Percentiles rank a stretch among this genome's conserved stretches.
Conservation (phyloP, 2,888 invertebrate species). For the Tetheella fluctuosa region DNA sequence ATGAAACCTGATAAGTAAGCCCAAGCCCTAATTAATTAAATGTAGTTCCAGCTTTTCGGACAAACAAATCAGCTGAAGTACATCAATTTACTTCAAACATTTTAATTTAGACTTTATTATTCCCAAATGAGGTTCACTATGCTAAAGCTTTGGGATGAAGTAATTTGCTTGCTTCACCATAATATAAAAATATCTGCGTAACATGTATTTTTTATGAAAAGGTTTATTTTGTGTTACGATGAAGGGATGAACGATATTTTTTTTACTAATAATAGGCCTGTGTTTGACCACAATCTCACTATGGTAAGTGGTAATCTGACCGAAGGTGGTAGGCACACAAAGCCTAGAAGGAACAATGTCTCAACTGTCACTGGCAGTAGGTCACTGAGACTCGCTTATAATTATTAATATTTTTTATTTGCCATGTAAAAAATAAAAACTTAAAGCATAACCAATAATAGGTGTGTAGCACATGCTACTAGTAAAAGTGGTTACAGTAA, state of each 20-base stretch:
- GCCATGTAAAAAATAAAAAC: too few species aligned
- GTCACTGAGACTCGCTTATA: too few species aligned
- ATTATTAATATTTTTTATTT: too few species aligned
- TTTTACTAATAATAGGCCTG: too few species aligned
- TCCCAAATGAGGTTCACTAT: background rate
- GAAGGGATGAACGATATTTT: background rate
- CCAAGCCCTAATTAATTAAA: background rate
- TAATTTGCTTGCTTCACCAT: background rate
- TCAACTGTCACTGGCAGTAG: too few species aligned
- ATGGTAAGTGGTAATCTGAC: too few species aligned
- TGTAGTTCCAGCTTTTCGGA: background rate
- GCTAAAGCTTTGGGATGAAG: background rate
- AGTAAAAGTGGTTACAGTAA: too few species aligned
- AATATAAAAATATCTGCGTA: background rate
- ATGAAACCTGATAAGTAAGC: background rate
- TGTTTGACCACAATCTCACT: too few species aligned
- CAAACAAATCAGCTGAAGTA: background rate
- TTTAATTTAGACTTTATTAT: background rate
- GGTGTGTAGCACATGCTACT: too few species aligned
- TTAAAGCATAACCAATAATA: too few species aligned
- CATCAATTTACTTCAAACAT: background rate
- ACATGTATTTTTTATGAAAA: conserved; percentile 1
- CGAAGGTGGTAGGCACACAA: too few species aligned
- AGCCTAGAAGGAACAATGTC: too few species aligned
- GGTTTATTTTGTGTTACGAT: background rate